Evolutionary conservation across 2,113 vertebrate species (phyloP), one percentile per base, ranked within the genome.

Genomic region (Catharus fuscescens): DNA sequence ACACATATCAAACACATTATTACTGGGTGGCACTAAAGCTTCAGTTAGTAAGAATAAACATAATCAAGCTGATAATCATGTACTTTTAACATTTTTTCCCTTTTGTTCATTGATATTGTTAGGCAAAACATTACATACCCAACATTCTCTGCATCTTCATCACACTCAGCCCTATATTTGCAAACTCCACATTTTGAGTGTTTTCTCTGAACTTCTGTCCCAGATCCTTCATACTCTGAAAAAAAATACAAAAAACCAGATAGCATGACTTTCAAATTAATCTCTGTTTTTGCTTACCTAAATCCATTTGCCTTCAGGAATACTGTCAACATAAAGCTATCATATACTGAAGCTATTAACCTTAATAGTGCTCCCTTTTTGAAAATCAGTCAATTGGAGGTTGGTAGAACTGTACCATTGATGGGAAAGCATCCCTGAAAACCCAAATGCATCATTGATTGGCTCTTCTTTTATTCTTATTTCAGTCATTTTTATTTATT

Each of bases 121-220:
- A 84, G 50, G n/a, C 9, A 47, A 86, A 94, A 59, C 17, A 34
- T 12, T 80, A 97, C 99, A 98, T 97, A 99, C 99, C 99, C 99
- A 81, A 99, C 98, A 77, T 99, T 99, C 97, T 99, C 99, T 12
- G 99, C 98, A 97, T 99, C 99, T 93, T 99, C 99, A 50, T 99
- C 99, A 92, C 99, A 99, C 92, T 99, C 99, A 3, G 99, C 99
- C 88, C 99, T 99, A 2, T 99, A 99, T 96, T 99, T 99, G 98
- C 99, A 99, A 32, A 98, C 98, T 93, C 98, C 98, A 93, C 99
- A 99, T 95, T 99, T 99, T 80, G 98, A 99, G 95, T 98, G 99
- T 96, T 99, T 99, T 96, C 98, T 99, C 94, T 98, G 98, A 20
- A 97, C 97, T 93, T 99, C 99, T 23, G 98, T 96, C 42, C 98